phyloP scores from a whole-genome alignment of 2,888 invertebrate genomes.

The Lysandra coridon region DNA sequence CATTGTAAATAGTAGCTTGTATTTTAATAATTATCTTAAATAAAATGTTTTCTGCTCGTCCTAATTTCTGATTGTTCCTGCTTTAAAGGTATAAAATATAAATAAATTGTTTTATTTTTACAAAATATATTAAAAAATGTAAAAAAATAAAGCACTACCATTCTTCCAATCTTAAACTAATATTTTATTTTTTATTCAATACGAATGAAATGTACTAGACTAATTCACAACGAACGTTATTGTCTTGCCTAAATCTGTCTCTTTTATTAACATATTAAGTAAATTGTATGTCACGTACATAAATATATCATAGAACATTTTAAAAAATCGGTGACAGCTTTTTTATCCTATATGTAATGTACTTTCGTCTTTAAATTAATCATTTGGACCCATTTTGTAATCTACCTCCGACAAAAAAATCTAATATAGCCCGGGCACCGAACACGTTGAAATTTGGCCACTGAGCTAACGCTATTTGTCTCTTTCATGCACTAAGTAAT shows the following conservation, averaged over 20 bases:
- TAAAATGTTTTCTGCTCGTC: neutral
- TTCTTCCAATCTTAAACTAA: neutral
- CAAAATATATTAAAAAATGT: neutral
- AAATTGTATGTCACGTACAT: neutral
- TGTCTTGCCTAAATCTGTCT: neutral
- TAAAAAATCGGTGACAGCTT: neutral
- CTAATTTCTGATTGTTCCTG: neutral
- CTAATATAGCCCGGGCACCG: neutral
- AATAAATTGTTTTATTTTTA: neutral
- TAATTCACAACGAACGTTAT: neutral
- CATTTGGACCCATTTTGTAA: slow-evolving; percentile 15
- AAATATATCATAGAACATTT: too few species aligned
- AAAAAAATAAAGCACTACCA: neutral
- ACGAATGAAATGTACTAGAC: neutral
- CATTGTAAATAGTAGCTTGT: slow-evolving; percentile 13
- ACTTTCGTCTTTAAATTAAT: neutral
- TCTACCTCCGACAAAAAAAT: slow-evolving; percentile 25
- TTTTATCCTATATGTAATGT: slow-evolving; percentile 16
- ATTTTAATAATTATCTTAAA: neutral
- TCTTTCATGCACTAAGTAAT: neutral
- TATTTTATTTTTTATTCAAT: neutral
- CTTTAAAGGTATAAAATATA: neutral
- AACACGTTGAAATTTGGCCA: neutral
- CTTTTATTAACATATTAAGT: neutral
- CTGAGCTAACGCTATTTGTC: neutral